Evolutionary conservation across 1,140 invertebrate species (phyloP).

Genomic region (Bemisia tabaci): DNA sequence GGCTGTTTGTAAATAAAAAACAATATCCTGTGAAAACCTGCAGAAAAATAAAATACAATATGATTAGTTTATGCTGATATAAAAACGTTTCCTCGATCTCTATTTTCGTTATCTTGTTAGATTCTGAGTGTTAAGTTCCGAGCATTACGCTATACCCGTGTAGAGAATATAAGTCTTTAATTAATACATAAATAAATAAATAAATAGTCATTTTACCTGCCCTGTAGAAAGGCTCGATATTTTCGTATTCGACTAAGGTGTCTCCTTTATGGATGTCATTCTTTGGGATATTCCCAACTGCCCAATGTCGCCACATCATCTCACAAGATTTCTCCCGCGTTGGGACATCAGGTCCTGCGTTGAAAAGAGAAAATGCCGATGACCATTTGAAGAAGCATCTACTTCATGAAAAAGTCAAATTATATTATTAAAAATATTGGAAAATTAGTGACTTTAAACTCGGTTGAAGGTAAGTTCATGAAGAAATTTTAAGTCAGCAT

Average conservation of each 20-base stretch:
- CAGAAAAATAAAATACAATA: not conserved
- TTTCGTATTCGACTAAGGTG: not conserved
- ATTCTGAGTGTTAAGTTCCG: no score
- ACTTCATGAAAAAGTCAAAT: not conserved
- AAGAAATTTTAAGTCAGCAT: no score
- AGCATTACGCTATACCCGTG: no score
- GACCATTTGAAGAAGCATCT: no score
- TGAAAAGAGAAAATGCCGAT: no score
- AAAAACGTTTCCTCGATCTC: no score
- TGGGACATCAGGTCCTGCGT: not conserved
- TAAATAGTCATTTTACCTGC: no score
- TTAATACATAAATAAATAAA: no score
- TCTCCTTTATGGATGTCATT: not conserved
- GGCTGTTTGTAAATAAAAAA: not conserved
- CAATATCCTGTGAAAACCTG: not conserved
- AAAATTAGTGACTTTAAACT: not conserved
- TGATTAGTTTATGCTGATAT: no score
- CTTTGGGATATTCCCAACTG: not conserved
- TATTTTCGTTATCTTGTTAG: no score
- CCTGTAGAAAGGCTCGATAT: not conserved
- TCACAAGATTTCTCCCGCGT: not conserved
- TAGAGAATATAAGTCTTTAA: no score
- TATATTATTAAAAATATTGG: not conserved
- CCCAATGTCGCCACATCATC: not conserved
- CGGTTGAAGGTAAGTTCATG: not conserved